phyloP scores from a whole-genome alignment of 2,888 invertebrate species.

The Omphaloscelis lunosa region DNA sequence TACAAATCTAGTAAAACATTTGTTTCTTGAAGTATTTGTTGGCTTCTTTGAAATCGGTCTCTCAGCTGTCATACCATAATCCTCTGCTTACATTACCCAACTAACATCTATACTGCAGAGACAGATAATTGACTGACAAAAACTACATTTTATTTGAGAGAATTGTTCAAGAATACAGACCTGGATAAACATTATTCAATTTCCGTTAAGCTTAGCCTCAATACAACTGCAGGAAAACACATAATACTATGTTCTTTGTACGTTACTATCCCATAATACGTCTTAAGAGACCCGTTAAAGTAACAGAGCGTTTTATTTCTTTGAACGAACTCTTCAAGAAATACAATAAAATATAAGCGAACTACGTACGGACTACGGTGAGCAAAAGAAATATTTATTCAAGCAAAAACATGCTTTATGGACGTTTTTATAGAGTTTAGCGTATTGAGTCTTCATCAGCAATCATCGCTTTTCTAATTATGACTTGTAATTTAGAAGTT shows the following conservation, averaged over 20 bases:
- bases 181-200: constrained; percentile 26
- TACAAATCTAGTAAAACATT: too few relatives aligned
- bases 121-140: neutral
- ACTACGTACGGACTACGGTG: constrained; percentile 6
- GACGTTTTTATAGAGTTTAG: neutral
- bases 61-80: neutral
- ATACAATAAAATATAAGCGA: constrained; percentile 52
- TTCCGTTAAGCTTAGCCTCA: constrained; percentile 8
- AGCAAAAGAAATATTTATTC: constrained; percentile 5
- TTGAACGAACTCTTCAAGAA: constrained; percentile 36
- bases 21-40: neutral
- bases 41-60: neutral
- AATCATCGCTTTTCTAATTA: neutral
- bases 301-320: constrained; percentile 59
- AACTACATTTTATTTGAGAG: neutral
- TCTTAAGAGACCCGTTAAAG: constrained; percentile 60
- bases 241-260: constrained; percentile 37
- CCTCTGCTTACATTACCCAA: neutral
- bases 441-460: neutral
- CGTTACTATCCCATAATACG: constrained; percentile 32
- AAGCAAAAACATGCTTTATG: constrained; percentile 21
- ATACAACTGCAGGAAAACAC: constrained; percentile 39
- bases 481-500: neutral
- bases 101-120: neutral
- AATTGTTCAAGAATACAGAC: neutral